These are phyloP conservation scores for Heliconius nattereri DNA, from an alignment of 1,140 invertebrate genomes.

Conservation along the genomic window DNA sequence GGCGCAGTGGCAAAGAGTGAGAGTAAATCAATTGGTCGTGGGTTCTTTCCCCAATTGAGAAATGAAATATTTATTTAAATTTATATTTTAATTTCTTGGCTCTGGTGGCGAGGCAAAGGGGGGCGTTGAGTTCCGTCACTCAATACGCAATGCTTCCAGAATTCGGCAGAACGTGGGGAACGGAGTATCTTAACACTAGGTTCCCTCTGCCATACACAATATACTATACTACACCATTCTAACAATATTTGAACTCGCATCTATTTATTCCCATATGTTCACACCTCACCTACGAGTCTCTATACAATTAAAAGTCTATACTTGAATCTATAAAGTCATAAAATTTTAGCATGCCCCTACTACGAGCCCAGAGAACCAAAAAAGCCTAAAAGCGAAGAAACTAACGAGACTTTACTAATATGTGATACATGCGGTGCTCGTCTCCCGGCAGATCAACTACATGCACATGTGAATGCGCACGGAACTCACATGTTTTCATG, in stretches of 20 bases:
- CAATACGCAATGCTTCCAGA: no score
- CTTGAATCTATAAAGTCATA: background rate
- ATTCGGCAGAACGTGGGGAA: no score
- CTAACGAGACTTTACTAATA: slow-evolving; percentile 44
- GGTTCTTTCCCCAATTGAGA: no score
- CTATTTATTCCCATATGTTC: background rate
- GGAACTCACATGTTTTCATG: slow-evolving; percentile 56
- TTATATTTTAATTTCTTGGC: no score
- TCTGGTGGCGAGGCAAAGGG: no score
- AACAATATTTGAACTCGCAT: background rate
- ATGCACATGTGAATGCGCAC: slow-evolving; percentile 55
- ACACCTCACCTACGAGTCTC: background rate
- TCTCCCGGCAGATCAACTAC: slow-evolving; percentile 49
- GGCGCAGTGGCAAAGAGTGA: no score
- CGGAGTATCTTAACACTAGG: no score
- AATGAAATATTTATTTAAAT: no score
- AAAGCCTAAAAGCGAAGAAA: slow-evolving; percentile 41
- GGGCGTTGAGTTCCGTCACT: no score
- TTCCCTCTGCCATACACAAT: no score
- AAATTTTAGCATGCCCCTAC: slow-evolving; percentile 62
- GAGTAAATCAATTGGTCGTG: no score
- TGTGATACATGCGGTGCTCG: slow-evolving; percentile 65
- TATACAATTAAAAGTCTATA: background rate
- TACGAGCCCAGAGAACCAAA: slow-evolving; percentile 68
- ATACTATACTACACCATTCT: no score